phyloP scores from a whole-genome alignment of 2,888 invertebrate genomes.

The Tetragonula carbonaria region DNA sequence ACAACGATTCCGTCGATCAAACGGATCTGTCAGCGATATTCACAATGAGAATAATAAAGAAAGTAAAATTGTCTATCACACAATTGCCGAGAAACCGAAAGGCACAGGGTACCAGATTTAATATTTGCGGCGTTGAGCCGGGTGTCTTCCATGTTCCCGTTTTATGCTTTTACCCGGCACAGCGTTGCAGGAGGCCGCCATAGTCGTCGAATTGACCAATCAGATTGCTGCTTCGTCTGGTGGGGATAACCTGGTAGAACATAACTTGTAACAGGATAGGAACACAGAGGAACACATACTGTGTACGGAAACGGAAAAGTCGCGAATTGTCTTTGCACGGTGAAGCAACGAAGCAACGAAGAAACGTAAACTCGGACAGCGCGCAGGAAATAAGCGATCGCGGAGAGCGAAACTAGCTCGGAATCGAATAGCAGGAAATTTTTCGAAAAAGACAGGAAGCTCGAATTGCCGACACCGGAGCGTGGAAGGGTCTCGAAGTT shows the following conservation, averaged over 20 bases:
- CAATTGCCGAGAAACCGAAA: not conserved
- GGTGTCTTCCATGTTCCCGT: constrained; percentile 31
- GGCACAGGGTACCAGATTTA: not conserved
- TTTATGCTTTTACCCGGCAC: constrained; percentile 24
- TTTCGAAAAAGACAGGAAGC: not conserved
- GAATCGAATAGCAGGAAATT: not conserved
- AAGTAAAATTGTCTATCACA: not conserved
- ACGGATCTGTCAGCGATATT: not conserved
- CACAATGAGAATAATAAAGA: not conserved
- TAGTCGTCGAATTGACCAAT: constrained; percentile 51
- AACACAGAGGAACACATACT: constrained; percentile 16
- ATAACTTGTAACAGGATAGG: constrained; percentile 28
- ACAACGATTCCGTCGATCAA: not conserved
- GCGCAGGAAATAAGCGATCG: too few relatives aligned
- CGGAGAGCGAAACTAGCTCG: not conserved
- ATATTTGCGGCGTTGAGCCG: constrained; percentile 43
- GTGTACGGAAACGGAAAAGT: constrained; percentile 27
- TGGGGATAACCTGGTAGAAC: constrained; percentile 57
- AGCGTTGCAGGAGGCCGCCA: constrained; percentile 61
- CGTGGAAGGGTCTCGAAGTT: constrained; percentile 29
- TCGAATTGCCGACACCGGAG: constrained; percentile 1
- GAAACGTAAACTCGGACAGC: not conserved
- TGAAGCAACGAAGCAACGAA: not conserved
- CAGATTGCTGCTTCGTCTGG: constrained; percentile 40
- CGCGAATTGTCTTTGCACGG: not conserved